Conservation (phyloP, 2,113 vertebrate genomes). For the Grammomys surdaster region DNA sequence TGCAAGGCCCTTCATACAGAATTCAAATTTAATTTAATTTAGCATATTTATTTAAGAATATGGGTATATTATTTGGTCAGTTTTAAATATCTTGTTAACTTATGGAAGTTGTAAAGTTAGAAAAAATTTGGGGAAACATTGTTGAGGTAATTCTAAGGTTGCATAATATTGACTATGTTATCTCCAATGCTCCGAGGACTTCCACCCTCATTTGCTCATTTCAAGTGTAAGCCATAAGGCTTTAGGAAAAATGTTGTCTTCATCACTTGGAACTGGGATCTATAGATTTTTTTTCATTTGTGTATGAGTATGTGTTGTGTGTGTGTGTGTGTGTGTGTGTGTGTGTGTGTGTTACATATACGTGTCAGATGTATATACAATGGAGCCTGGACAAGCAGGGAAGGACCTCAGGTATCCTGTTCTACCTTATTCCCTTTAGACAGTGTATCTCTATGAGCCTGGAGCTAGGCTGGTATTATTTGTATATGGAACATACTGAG, state of each 20-base stretch:
- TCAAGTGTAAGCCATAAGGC: neutral
- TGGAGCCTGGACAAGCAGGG: neutral
- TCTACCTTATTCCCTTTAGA: neutral
- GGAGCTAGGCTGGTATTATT: neutral
- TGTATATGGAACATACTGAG: neutral
- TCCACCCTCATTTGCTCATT: neutral
- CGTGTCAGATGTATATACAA: neutral
- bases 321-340: neutral
- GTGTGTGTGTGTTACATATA: neutral
- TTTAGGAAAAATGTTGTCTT: constrained; percentile 13
- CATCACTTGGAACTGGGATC: neutral
- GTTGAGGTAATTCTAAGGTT: constrained; percentile 28
- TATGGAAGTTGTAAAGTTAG: neutral
- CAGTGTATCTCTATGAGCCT: too few species aligned
- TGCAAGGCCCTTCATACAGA: neutral
- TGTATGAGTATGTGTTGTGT: neutral
- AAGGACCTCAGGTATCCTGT: neutral
- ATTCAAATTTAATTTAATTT: constrained; percentile 28
- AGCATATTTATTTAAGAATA: constrained; percentile 6
- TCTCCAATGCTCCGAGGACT: neutral
- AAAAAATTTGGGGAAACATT: neutral
- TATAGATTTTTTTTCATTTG: neutral
- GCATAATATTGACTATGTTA: constrained; percentile 3
- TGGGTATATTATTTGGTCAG: neutral
- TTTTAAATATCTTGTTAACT: constrained; percentile 21